Conservation (phyloP, 2,797 vertebrate species). For the Myotis findleyi region DNA sequence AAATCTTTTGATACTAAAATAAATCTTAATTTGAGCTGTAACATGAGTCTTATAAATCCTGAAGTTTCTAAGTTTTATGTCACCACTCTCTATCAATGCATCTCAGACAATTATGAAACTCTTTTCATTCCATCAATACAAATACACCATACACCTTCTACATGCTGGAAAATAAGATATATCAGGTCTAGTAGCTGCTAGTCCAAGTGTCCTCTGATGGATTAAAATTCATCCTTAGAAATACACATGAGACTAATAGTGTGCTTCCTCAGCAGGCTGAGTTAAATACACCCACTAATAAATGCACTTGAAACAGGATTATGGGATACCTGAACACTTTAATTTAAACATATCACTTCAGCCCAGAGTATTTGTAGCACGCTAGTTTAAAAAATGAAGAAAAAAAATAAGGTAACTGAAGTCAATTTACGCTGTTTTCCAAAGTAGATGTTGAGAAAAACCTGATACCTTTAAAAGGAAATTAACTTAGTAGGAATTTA, state of each 20-base stretch:
- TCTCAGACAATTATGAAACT: background rate
- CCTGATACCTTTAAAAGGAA: background rate
- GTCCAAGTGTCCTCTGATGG: background rate
- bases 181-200: background rate
- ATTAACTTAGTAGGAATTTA: conserved; percentile 18
- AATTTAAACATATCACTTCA: background rate
- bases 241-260: background rate
- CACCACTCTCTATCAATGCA: background rate
- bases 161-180: conserved; percentile 32
- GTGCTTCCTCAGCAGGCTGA: background rate
- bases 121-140: background rate
- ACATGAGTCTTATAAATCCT: background rate
- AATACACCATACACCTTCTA: background rate
- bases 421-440: background rate
- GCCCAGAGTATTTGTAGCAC: background rate
- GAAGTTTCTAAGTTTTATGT: conserved; percentile 23
- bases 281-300: background rate
- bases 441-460: background rate
- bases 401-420: background rate
- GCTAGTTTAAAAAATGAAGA: background rate
- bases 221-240: conserved; percentile 49
- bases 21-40: background rate
- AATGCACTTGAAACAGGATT: conserved; percentile 8
- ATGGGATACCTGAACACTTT: background rate
- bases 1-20: background rate